Conservation (phyloP, 2,113 vertebrate genomes). For the Xenopus borealis region DNA sequence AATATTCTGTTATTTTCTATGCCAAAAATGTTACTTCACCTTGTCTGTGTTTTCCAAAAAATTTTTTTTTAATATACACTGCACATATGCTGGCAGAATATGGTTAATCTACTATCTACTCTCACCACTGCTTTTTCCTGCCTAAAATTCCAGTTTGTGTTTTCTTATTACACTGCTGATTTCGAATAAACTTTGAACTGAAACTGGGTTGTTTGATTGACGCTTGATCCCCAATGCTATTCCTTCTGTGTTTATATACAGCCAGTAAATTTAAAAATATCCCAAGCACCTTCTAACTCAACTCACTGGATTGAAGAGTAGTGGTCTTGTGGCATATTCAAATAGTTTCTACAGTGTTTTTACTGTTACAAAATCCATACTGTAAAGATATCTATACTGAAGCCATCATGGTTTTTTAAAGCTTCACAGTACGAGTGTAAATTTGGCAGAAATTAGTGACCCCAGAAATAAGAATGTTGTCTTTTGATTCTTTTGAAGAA, state of each 20-base stretch:
- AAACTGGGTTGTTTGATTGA: conserved; percentile 1
- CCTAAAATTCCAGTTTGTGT: not conserved
- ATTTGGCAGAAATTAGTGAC: too few species aligned
- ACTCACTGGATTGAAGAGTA: too few species aligned
- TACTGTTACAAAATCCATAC: too few species aligned
- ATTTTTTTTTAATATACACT: conserved; percentile 48
- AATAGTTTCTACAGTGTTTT: too few species aligned
- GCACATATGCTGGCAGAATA: conserved; percentile 2
- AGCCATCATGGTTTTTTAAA: too few species aligned
- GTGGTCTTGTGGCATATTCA: too few species aligned
- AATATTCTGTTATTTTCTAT: conserved; percentile 50
- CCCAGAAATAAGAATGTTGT: too few species aligned
- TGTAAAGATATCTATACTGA: too few species aligned
- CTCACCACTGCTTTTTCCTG: not conserved
- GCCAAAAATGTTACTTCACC: conserved; percentile 59
- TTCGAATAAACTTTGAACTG: not conserved
- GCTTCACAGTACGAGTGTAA: not conserved
- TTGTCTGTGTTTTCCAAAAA: conserved; percentile 67
- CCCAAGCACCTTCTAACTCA: not conserved
- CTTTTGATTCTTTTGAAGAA: too few species aligned
- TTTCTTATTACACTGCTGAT: not conserved
- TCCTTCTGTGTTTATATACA: conserved; percentile 3
- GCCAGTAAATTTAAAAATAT: not conserved
- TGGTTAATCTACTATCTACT: not conserved
- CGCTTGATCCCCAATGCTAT: not conserved